Conservation (phyloP, 2,113 vertebrate genomes). For the Sprattus sprattus region DNA sequence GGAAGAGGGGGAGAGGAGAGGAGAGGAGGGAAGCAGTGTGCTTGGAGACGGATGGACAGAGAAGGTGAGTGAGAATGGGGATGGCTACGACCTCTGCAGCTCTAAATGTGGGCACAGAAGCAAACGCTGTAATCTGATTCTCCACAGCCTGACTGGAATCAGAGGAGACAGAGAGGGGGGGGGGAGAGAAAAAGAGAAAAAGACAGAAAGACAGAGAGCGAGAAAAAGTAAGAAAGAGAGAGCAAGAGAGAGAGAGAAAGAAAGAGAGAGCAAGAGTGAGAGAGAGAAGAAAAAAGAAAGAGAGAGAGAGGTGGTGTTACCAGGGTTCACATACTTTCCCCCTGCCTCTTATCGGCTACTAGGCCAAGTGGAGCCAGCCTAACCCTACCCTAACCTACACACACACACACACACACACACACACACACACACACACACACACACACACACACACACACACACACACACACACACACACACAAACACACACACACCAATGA, state of each 20-base stretch:
- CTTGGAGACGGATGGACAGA: slow-evolving; percentile 31
- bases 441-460: slow-evolving; percentile 39
- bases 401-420: slow-evolving; percentile 32
- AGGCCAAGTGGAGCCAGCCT: slow-evolving; percentile 62
- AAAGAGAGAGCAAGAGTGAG: background rate
- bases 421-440: slow-evolving; percentile 44
- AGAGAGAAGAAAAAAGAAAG: too few species aligned
- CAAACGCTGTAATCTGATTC: slow-evolving; percentile 84
- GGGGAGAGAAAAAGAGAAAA: slow-evolving; percentile 62
- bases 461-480: slow-evolving; percentile 4
- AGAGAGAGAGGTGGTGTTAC: slow-evolving; percentile 61
- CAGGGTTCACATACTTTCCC: slow-evolving; percentile 66
- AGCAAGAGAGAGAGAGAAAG: slow-evolving; percentile 23
- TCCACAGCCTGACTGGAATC: slow-evolving; percentile 86
- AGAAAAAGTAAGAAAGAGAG: slow-evolving; percentile 45
- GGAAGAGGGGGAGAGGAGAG: background rate
- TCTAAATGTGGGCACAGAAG: slow-evolving; percentile 86
- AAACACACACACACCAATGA: slow-evolving; percentile 3
- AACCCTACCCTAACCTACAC: slow-evolving; percentile 55
- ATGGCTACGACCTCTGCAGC: slow-evolving; percentile 31
- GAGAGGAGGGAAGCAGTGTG: background rate
- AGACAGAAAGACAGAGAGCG: slow-evolving; percentile 46
- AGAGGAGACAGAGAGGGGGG: slow-evolving; percentile 45
- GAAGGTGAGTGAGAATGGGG: slow-evolving; percentile 34
- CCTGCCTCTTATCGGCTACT: slow-evolving; percentile 58